Conservation (phyloP, 2,113 vertebrate species). For the Hydrochoerus hydrochaeris region DNA sequence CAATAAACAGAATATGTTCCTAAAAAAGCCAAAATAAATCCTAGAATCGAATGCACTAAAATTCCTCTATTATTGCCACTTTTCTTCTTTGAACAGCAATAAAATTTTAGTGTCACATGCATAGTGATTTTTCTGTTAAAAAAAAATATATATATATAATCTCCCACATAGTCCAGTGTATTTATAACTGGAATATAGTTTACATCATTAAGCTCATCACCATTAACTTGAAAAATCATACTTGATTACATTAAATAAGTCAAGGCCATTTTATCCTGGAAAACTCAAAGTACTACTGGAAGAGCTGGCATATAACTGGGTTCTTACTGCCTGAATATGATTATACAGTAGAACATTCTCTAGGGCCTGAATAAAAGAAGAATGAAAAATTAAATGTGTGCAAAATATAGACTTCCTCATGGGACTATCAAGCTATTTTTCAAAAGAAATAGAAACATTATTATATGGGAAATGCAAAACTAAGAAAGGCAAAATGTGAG, state of each 20-base stretch:
- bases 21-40: not conserved
- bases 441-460: not conserved
- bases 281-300: not conserved
- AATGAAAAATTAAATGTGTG: not conserved
- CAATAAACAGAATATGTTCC: not conserved
- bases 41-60: not conserved
- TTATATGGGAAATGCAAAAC: not conserved
- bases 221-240: not conserved
- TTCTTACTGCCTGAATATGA: not conserved
- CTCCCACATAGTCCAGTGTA: not conserved
- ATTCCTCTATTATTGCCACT: not conserved
- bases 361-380: not conserved
- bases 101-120: not conserved
- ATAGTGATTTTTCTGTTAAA: slow-evolving; percentile 5
- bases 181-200: not conserved
- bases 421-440: not conserved
- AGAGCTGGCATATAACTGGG: not conserved
- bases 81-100: not conserved
- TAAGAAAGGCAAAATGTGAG: not conserved
- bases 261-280: not conserved
- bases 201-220: not conserved
- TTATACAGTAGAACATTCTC: not conserved
- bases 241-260: not conserved
- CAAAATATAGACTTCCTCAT: not conserved
- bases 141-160: not conserved